Evolutionary conservation across 2,888 invertebrate species (phyloP).

Genomic region (Trypoxylon attenuatum): DNA sequence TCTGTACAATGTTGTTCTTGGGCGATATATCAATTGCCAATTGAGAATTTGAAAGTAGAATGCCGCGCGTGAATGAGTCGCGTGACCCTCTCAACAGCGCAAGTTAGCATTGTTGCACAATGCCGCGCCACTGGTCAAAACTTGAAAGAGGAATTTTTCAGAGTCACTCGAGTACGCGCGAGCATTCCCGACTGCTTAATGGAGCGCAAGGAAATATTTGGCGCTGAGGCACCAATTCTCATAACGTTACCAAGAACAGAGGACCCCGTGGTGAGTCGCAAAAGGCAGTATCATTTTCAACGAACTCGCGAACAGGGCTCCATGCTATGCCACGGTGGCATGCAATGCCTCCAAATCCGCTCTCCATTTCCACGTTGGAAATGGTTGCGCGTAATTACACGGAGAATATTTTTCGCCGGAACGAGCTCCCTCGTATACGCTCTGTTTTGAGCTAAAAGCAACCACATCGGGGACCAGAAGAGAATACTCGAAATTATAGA

Average conservation of each 20-base stretch:
- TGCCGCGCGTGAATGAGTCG: background rate
- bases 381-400: slow-evolving; percentile 27
- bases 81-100: too few species aligned
- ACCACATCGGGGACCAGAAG: background rate
- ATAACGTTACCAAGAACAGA: slow-evolving; percentile 8
- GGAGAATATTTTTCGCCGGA: slow-evolving; percentile 28
- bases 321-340: background rate
- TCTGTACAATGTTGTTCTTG: background rate
- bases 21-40: background rate
- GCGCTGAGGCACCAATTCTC: slow-evolving; percentile 12
- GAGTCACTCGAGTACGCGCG: background rate
- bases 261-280: background rate
- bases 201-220: slow-evolving; percentile 15
- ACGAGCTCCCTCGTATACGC: slow-evolving; percentile 5
- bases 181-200: background rate
- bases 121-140: too few species aligned
- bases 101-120: too few species aligned
- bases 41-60: background rate
- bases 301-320: slow-evolving; percentile 1
- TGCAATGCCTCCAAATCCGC: background rate
- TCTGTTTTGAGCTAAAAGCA: slow-evolving; percentile 20
- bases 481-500: slow-evolving; percentile 1
- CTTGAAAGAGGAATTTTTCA: too few species aligned
- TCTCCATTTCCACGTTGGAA: slow-evolving; percentile 2
- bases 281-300: slow-evolving; percentile 30